phyloP scores from a whole-genome alignment of 2,888 invertebrate species.

The Rhamnusium bicolor region DNA sequence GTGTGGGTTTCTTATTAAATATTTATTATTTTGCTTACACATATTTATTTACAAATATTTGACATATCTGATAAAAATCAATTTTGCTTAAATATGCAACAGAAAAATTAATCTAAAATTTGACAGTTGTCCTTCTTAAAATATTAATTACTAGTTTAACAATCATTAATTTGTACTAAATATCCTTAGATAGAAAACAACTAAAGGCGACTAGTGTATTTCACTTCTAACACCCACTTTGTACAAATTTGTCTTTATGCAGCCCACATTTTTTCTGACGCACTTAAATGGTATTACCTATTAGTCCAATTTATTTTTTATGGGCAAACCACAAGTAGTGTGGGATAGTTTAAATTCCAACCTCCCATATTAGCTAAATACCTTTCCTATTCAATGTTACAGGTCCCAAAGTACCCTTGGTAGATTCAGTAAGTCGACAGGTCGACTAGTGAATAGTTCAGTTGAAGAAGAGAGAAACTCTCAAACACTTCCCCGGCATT shows the following conservation, averaged over 20 bases:
- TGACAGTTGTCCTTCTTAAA: neutral
- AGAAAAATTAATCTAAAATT: neutral
- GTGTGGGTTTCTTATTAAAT: slow-evolving; percentile 6
- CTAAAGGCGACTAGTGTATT: neutral
- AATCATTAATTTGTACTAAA: neutral
- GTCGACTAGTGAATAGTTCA: slow-evolving; percentile 77
- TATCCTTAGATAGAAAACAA: neutral
- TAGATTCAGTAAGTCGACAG: slow-evolving; percentile 87
- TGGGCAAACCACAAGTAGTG: slow-evolving; percentile 30
- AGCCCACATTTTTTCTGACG: slow-evolving; percentile 32
- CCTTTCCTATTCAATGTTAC: slow-evolving; percentile 68
- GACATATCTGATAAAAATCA: neutral
- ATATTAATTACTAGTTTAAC: neutral
- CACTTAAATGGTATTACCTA: slow-evolving; percentile 18
- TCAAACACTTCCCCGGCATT: slow-evolving; percentile 84
- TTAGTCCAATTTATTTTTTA: slow-evolving; percentile 34
- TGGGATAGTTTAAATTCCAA: slow-evolving; percentile 32
- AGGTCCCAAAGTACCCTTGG: slow-evolving; percentile 84
- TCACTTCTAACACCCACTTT: slow-evolving; percentile 8
- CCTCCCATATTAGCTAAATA: slow-evolving; percentile 44
- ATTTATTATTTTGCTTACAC: neutral
- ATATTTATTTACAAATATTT: neutral
- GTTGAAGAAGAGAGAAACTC: slow-evolving; percentile 73
- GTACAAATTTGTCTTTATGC: slow-evolving; percentile 6
- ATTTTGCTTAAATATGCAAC: neutral